A percentile compares a stretch with the other conserved stretches of the same genome.
Evolutionary conservation across 2,797 vertebrate genomes (phyloP).

Genomic region (Antrozous pallidus): DNA sequence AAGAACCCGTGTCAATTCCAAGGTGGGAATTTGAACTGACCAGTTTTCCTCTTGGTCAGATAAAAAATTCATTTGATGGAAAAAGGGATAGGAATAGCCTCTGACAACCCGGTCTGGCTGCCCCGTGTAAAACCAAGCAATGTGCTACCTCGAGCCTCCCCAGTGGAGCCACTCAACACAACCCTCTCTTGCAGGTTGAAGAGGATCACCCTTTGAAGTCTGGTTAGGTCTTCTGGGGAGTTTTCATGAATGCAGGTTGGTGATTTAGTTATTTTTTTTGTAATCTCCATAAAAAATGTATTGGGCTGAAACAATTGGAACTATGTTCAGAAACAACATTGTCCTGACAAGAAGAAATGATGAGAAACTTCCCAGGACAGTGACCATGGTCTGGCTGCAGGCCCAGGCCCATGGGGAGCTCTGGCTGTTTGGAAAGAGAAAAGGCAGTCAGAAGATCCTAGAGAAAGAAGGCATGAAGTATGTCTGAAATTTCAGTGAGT

Average conservation of each 20-base stretch:
- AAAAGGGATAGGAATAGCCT: not conserved
- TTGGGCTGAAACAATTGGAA: not conserved
- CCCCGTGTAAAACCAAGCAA: not conserved
- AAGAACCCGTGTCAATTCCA: not conserved
- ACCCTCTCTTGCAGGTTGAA: not conserved
- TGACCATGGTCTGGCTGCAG: not conserved
- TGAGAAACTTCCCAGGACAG: not conserved
- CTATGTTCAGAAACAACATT: not conserved
- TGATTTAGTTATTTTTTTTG: not conserved
- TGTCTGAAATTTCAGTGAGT: constrained; percentile 55
- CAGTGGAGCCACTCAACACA: not conserved
- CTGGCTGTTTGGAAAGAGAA: not conserved
- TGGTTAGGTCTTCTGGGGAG: not conserved
- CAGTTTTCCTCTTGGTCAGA: not conserved
- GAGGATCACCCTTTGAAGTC: not conserved
- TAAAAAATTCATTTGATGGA: not conserved
- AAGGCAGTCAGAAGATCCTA: constrained; percentile 10
- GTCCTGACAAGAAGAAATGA: not conserved
- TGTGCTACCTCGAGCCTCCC: not conserved
- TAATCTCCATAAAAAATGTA: not conserved
- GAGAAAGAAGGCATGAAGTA: constrained; percentile 8
- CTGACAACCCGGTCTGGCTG: not conserved
- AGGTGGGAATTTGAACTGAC: not conserved
- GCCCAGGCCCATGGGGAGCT: not conserved
- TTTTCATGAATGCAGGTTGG: not conserved